Evolutionary conservation across 2,888 invertebrate genomes (phyloP), one percentile per base, ranked within the genome.

Genomic region (Stenchaetothrips biformis): DNA sequence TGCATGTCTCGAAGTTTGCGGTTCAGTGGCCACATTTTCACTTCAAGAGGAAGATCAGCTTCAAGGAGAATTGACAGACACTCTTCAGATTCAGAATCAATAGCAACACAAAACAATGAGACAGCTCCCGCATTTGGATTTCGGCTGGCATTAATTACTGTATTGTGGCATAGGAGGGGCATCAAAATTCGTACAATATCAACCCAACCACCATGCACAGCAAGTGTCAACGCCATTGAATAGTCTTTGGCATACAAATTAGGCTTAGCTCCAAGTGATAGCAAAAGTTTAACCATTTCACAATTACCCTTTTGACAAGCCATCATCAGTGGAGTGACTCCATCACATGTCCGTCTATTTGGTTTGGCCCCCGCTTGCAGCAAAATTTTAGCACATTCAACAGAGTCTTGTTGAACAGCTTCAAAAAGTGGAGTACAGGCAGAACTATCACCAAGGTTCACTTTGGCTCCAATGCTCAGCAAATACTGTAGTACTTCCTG

Each of bases 271-370:
- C 67, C 67, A 21, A 8, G 0, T 25, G 67, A 21, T 4, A 74
- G 25, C 25, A 74, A 21, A 8, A 74, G 21, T 25, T 74, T 74
- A 11, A 74, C 67, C 67, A 74, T 74, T 74, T 74, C 67, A 25
- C 21, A 25, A 11, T 74, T 74, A 11, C 67, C 67, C 25, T 74
- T 21, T 25, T 74, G 67, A 25, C 67, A 74, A 8, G 67, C 67
- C 67, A 74, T 74, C 67, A 74, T 74, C 2, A 74, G 67, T 8
- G 67, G 67, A 7, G 67, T 74, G 11, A 74, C 67, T 25, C 67
- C 67, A 74, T 74, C 67, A 74, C 25, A 74, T 74, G 67, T 74
- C 11, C 67, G 21, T 25, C 67, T n/a, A 21, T 74, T 74, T 74
- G 67, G 67, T 25, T 74, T 74, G 6, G 67, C 67, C 7, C 67